Evolutionary conservation across 1,140 invertebrate genomes (phyloP).

Genomic region (Leptopilina boulardi): DNA sequence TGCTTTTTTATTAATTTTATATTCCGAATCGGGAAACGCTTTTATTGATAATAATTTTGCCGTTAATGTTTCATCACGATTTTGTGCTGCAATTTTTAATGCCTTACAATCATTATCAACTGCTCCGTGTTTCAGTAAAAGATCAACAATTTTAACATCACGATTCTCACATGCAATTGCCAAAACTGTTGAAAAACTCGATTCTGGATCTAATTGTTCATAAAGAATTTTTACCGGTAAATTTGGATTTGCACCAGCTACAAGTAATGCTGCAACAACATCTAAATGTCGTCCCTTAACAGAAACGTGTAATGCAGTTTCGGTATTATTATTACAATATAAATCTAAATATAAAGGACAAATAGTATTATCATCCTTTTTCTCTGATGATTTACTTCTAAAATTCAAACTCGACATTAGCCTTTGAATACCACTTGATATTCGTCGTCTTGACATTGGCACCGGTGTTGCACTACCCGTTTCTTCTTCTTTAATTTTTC

Average conservation of each 20-base stretch:
- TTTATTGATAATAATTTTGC: slow-evolving; percentile 87
- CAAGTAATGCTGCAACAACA: slow-evolving; percentile 84
- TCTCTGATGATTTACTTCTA: slow-evolving; percentile 71
- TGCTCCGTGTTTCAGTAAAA: slow-evolving; percentile 91
- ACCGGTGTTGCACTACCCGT: slow-evolving; percentile 62
- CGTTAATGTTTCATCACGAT: slow-evolving; percentile 84
- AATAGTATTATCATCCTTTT: slow-evolving; percentile 78
- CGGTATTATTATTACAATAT: slow-evolving; percentile 84
- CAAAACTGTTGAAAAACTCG: slow-evolving; percentile 60
- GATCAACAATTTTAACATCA: slow-evolving; percentile 80
- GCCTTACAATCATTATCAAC: slow-evolving; percentile 91
- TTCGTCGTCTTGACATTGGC: slow-evolving; percentile 82
- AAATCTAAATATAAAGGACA: slow-evolving; percentile 85
- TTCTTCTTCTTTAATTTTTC: slow-evolving; percentile 76
- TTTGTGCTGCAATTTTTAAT: slow-evolving; percentile 82
- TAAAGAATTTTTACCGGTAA: slow-evolving; percentile 76
- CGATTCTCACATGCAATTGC: slow-evolving; percentile 76
- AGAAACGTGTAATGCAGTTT: slow-evolving; percentile 87
- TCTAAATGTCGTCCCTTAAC: slow-evolving; percentile 86
- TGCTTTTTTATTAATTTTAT: slow-evolving; percentile 90
- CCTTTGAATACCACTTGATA: slow-evolving; percentile 91
- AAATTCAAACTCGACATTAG: slow-evolving; percentile 89
- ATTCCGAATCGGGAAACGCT: slow-evolving; percentile 89
- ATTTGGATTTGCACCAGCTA: slow-evolving; percentile 85
- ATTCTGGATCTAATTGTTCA: slow-evolving; percentile 72